Base-by-base conservation (phyloP, 2,888 invertebrate species). In the Nomada flava region DNA sequence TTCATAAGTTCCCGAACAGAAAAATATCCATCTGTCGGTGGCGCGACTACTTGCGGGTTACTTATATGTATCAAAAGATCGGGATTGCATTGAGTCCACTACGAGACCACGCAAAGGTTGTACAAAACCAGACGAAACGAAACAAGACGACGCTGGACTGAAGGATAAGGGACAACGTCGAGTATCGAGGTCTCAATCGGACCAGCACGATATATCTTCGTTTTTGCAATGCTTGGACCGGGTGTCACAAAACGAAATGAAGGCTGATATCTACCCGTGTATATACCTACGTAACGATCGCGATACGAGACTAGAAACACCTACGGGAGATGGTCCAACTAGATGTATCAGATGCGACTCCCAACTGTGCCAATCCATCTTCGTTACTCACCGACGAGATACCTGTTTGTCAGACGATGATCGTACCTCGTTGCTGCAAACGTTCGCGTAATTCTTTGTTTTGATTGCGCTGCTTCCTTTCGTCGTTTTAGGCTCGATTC, bases 321-420 rank as follows among this genome's bases (percentile, higher is more conserved):
- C 83, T 81, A 73, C 77, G 77, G 82, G 82, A 74, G 85, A 82
- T 87, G 86, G 79, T 79, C 83, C 63, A 57, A 23, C 85, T 81
- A 77, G 84, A 76, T 77, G 79, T 82, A 74, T 83, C 88, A 77
- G 84, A 76, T 77, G 79, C 83, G 74, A 80, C 88, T 85, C 71
- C 67, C 74, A 71, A 72, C 88, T 84, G 82, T 68, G 86, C 88
- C 87, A 77, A 92, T 92, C 89, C 88, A 89, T 91, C 92, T 92
- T 91, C 90, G 91, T 92, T 90, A 71, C 87, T 78, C 78, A 83
- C 84, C 85, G 83, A 80, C 87, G 84, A 36, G 36, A 88, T 88
- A 89, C 89, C 88, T 87, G 88, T 89, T 90, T 90, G 87, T 83
- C 89, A 78, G 75, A 74, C 42, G 79, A 59, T 74, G 75, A 77